These are phyloP conservation scores for Hydractinia echinata DNA, from an alignment of 30 jellyfish, hydroid and myxozoan species.

Conservation along the genomic window DNA sequence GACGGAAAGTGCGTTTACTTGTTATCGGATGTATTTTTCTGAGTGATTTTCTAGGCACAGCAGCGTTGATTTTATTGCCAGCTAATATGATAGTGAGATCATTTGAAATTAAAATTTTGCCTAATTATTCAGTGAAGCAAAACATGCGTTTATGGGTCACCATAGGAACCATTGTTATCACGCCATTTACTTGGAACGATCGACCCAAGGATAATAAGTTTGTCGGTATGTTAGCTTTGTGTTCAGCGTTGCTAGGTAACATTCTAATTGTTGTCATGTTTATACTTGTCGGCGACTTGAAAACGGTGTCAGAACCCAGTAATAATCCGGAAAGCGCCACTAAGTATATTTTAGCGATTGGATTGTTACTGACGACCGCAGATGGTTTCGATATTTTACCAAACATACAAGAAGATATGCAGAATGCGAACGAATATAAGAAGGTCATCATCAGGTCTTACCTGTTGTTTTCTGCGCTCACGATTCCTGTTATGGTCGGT, in stretches of 20 bases:
- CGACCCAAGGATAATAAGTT: not conserved
- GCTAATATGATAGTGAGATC: not conserved
- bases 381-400: constrained; percentile 3
- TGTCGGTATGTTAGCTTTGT: not conserved
- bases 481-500: constrained; percentile 3
- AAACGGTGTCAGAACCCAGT: not conserved
- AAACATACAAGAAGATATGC: not conserved
- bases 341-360: not conserved
- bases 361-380: not conserved
- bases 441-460: not conserved
- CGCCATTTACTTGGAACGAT: constrained; percentile 5
- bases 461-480: not conserved
- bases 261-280: not conserved
- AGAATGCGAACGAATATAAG: not conserved
- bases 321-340: not conserved
- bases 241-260: not conserved
- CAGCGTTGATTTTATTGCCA: not conserved
- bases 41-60: not conserved
- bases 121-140: not conserved
- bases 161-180: not conserved
- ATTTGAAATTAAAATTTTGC: not conserved
- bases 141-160: not conserved
- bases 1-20: not conserved
- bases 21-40: not conserved
- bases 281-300: not conserved